These are phyloP conservation scores for Hippasteria phrygiana DNA, from an alignment of 53 echinoderm and acorn worm species.

Conservation along the genomic window DNA sequence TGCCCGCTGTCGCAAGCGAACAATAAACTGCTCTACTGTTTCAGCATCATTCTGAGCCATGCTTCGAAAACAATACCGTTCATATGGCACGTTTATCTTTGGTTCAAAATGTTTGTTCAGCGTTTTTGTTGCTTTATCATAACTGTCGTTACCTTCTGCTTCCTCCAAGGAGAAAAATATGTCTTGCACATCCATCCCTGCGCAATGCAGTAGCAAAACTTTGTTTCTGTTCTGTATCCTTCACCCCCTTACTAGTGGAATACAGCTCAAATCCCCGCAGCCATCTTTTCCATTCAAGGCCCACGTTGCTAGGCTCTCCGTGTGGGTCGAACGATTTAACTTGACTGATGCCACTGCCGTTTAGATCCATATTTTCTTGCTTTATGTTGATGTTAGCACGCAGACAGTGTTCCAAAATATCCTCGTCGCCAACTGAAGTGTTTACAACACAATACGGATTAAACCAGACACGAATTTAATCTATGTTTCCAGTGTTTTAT, in stretches of 20 bases:
- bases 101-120: constrained; percentile 54
- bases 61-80: constrained; percentile 50
- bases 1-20: constrained; percentile 54
- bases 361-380: constrained; percentile 14
- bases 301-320: constrained; percentile 1
- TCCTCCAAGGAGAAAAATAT: constrained; percentile 47
- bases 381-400: too few species aligned
- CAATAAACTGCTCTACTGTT: constrained; percentile 60
- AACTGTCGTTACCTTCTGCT: constrained; percentile 21
- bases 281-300: constrained; percentile 52
- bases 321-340: constrained; percentile 11
- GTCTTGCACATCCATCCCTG: constrained; percentile 64
- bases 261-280: constrained; percentile 58
- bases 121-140: constrained; percentile 28
- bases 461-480: background rate
- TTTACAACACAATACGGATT: background rate
- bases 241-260: constrained; percentile 38
- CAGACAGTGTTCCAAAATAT: background rate
- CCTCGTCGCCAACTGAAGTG: constrained; percentile 7
- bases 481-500: too few species aligned
- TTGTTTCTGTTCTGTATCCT: constrained; percentile 20
- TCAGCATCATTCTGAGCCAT: constrained; percentile 51
- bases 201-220: constrained; percentile 65
- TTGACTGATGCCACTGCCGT: constrained; percentile 13
- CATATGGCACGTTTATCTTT: constrained; percentile 65